phyloP scores from a whole-genome alignment of 2,888 invertebrate species.

The Leptinotarsa haldemani region DNA sequence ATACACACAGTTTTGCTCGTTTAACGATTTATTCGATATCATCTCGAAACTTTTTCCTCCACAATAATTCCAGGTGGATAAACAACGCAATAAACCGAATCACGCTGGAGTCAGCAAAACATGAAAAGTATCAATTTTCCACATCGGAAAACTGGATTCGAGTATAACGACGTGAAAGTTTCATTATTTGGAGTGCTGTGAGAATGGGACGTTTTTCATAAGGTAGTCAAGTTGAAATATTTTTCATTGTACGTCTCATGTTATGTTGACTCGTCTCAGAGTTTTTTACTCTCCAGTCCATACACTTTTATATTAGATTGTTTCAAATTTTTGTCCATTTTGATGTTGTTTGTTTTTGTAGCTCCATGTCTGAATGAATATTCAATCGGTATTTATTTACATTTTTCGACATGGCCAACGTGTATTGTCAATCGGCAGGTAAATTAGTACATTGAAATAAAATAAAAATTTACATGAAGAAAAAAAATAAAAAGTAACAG shows the following conservation, averaged over 20 bases:
- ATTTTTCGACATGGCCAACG: too few species aligned
- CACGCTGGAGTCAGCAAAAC: background rate
- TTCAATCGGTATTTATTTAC: too few species aligned
- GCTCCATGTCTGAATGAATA: too few species aligned
- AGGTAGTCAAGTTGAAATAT: background rate
- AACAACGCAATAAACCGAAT: background rate
- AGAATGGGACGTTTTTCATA: background rate
- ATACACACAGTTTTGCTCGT: background rate
- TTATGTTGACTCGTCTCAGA: too few species aligned
- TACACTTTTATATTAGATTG: too few species aligned
- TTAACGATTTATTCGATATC: background rate
- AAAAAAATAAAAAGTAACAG: too few species aligned
- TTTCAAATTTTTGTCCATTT: too few species aligned
- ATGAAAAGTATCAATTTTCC: constrained; percentile 7
- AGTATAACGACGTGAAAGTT: background rate
- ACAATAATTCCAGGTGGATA: constrained; percentile 2
- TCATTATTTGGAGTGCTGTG: background rate
- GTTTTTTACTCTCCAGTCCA: too few species aligned
- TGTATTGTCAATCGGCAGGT: too few species aligned
- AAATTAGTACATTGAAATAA: too few species aligned
- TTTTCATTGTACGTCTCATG: background rate
- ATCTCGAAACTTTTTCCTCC: background rate
- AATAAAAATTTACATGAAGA: too few species aligned
- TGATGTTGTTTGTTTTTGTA: too few species aligned
- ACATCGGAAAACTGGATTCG: background rate